phyloP scores from a whole-genome alignment of 53 echinoderm and acorn worm species.

The Holothuria leucospilota region DNA sequence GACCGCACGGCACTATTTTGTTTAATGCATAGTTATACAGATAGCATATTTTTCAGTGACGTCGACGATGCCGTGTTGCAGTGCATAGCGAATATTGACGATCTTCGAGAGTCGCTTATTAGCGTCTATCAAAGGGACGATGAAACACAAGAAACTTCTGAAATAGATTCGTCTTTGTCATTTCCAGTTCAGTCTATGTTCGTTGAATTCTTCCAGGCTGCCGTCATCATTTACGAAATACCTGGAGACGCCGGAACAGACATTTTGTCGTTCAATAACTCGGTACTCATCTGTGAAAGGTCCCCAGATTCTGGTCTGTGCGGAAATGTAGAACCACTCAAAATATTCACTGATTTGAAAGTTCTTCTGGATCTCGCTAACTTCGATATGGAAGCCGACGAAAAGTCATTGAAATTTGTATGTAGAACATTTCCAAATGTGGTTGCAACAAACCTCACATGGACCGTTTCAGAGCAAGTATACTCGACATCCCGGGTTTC shows the following conservation, averaged over 20 bases:
- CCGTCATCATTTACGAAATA: neutral
- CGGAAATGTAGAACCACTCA: neutral
- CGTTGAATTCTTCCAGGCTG: neutral
- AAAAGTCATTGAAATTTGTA: too few relatives aligned
- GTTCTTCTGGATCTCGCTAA: neutral
- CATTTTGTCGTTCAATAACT: conserved; percentile 3
- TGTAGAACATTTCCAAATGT: neutral
- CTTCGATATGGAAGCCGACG: too few relatives aligned
- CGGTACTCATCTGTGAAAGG: neutral
- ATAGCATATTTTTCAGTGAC: conserved; percentile 20
- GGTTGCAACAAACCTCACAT: neutral
- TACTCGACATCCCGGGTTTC: neutral
- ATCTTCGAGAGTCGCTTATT: neutral
- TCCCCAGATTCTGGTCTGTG: neutral
- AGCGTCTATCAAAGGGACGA: neutral
- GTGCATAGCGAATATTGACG: neutral
- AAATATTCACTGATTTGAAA: neutral
- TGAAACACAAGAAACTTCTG: neutral
- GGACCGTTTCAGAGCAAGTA: neutral
- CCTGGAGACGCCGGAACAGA: neutral
- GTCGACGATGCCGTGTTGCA: neutral
- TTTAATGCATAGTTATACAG: conserved; percentile 17
- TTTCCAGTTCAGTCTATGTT: neutral
- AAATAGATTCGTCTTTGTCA: neutral
- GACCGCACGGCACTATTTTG: neutral